Percentiles rank a stretch among this genome's conserved stretches.
Evolutionary conservation across 2,888 invertebrate species (phyloP).

Genomic region (Iselma pallidipennis): DNA sequence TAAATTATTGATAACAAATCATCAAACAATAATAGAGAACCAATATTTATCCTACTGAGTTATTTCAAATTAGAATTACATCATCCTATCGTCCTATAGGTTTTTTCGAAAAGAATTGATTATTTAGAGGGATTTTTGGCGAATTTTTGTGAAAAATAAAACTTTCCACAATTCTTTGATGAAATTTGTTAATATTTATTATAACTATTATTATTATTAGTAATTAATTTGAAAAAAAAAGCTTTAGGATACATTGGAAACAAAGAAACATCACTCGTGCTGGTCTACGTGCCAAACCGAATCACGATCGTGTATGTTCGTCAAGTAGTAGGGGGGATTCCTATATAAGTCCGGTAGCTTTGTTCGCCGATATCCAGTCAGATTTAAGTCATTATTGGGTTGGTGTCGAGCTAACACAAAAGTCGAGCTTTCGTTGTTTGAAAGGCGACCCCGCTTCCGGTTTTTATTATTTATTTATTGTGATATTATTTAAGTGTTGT

Average conservation of each 20-base stretch:
- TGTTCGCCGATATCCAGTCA: constrained; percentile 26
- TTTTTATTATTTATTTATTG: constrained; percentile 34
- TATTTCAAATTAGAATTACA: no score
- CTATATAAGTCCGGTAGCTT: constrained; percentile 26
- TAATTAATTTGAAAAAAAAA: no score
- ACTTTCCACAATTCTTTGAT: no score
- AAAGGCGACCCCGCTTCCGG: constrained; percentile 40
- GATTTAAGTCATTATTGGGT: constrained; percentile 14
- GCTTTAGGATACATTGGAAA: constrained; percentile 10
- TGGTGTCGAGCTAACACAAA: not conserved
- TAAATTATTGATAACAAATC: no score
- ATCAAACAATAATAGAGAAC: no score
- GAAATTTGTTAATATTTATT: no score
- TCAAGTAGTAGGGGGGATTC: constrained; percentile 9
- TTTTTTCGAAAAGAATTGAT: no score
- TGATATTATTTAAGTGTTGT: constrained; percentile 44
- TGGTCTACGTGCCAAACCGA: constrained; percentile 28
- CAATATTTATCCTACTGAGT: no score
- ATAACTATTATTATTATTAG: no score
- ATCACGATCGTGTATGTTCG: constrained; percentile 17
- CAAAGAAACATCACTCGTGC: constrained; percentile 34
- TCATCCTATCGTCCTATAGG: no score
- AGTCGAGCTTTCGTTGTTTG: constrained; percentile 32
- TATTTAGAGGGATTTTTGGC: no score
- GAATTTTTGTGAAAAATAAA: no score